Evolutionary conservation across 2,797 vertebrate species (phyloP), one percentile per base, ranked within the genome.

Genomic region (Fringilla coelebs): DNA sequence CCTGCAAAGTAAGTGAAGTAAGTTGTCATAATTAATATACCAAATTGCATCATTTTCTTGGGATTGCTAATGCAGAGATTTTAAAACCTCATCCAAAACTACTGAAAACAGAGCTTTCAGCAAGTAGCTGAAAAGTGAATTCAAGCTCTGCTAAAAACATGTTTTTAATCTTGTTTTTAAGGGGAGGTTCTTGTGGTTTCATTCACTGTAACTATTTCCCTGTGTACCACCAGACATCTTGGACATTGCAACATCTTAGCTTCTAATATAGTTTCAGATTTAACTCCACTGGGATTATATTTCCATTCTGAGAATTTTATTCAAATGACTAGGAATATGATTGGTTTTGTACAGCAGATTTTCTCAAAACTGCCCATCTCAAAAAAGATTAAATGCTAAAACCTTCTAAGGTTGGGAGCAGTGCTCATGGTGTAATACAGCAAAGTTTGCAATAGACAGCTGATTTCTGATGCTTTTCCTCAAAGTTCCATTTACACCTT

Each of bases 101-200:
- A 38, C 7, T 41, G 26, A 75, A 52, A 45, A 4, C 9, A 28
- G 49, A 58, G 13, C 36, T 88, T 70, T 75, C 32, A 86, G 41
- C 10, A 75, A 58, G 43, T 43, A 75, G 41, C 8, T 71, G 34
- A 80, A 80, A 63, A 65, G 6, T 34, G 70, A 77, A 61, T 41
- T 88, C 51, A 75, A 72, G 6, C 18, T 58, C 46, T 77, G 34
- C 25, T 78, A 65, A 96, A 89, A 94, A 58, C 70, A 58, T 90
- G 51, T n/a, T 81, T 95, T 95, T 66, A 80, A 65, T 55, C 25
- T 55, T 51, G 28, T 68, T 93, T 86, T 65, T 66, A 57, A 60
- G 63, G 73, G 88, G 88, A 72, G 66, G 73, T 81, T 78, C 89
- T 65, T 95, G 86, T 90, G 93, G 95, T 93, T 96, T 93, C 41